A percentile compares a stretch with the other conserved stretches of the same genome.
These are phyloP conservation scores for Forpus xanthops DNA, from an alignment of 2,797 vertebrate species.

Conservation along the genomic window DNA sequence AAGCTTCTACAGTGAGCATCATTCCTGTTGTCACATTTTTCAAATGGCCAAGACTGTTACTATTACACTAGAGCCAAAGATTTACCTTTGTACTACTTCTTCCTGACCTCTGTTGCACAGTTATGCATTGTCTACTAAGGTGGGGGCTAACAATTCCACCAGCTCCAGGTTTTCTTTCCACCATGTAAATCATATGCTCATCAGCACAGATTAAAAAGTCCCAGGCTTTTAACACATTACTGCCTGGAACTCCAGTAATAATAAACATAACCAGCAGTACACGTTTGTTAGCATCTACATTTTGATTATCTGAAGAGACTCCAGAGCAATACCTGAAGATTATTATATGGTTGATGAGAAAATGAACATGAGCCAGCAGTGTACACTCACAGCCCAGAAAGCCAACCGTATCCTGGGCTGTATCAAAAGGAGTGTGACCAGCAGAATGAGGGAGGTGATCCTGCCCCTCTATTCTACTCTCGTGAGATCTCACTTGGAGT, in stretches of 20 bases:
- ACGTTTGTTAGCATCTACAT: neutral
- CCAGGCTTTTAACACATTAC: neutral
- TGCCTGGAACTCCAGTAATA: neutral
- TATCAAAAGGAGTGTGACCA: too few relatives aligned
- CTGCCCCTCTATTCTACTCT: too few relatives aligned
- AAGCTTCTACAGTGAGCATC: neutral
- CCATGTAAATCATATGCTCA: neutral
- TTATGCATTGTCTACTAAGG: neutral
- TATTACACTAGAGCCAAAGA: neutral
- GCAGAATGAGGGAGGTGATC: too few relatives aligned
- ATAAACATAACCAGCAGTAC: neutral
- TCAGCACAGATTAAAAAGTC: neutral
- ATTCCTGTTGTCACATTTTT: neutral
- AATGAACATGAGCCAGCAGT: too few relatives aligned
- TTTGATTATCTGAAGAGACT: neutral
- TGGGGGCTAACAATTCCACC: neutral
- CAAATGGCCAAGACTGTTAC: neutral
- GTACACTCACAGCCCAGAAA: too few relatives aligned
- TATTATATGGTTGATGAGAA: neutral
- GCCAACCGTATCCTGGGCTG: too few relatives aligned
- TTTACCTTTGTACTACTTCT: neutral
- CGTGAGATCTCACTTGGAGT: too few relatives aligned
- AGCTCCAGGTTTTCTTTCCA: neutral
- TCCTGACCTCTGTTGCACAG: neutral
- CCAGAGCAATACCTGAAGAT: slow-evolving; percentile 5